phyloP scores from a whole-genome alignment of 2,113 vertebrate species.

The Dipodomys spectabilis region DNA sequence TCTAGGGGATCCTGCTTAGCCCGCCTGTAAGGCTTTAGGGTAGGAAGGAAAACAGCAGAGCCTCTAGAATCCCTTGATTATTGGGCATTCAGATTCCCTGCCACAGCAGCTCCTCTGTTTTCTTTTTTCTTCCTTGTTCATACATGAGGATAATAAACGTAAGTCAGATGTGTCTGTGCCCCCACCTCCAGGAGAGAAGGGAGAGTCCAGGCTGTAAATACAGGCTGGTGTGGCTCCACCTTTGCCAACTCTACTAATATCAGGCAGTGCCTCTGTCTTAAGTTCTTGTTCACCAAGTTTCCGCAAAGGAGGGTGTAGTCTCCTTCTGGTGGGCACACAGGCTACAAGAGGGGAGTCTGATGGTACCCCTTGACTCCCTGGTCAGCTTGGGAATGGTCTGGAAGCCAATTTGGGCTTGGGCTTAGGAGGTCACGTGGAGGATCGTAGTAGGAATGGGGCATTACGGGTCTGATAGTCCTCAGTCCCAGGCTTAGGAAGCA shows the following conservation, averaged over 20 bases:
- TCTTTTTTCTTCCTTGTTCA: neutral
- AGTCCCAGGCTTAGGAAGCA: neutral
- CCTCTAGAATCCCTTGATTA: neutral
- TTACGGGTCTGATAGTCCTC: accelerated
- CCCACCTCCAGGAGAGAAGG: neutral
- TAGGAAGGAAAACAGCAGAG: neutral
- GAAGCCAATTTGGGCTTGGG: neutral
- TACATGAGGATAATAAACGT: neutral
- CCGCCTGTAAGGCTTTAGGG: neutral
- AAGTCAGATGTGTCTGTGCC: neutral
- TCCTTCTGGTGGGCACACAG: neutral
- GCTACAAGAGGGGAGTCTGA: neutral
- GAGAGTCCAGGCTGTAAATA: neutral
- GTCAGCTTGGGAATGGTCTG: neutral
- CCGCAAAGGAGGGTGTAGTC: neutral
- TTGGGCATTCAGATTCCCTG: neutral
- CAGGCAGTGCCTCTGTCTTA: neutral
- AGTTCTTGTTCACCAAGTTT: neutral
- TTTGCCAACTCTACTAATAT: neutral
- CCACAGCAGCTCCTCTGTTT: neutral
- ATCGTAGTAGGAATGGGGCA: neutral
- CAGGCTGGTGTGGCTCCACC: accelerated
- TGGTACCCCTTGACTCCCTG: too few relatives aligned
- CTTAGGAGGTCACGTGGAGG: neutral
- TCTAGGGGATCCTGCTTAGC: neutral